Conservation (phyloP, 2,888 invertebrate species). For the Argynnis bischoffii region DNA sequence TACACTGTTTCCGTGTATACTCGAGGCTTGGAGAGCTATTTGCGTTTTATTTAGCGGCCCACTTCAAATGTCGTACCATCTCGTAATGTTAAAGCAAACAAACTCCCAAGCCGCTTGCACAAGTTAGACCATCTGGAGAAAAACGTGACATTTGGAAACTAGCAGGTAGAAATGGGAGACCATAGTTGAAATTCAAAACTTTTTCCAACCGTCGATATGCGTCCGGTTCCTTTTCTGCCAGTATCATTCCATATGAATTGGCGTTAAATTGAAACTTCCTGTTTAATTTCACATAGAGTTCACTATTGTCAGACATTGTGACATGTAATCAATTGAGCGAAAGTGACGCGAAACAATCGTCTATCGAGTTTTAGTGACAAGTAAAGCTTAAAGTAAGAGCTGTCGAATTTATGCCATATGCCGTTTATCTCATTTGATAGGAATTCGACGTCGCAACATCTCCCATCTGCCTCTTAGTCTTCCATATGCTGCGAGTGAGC, state of each 20-base stretch:
- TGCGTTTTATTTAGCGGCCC: constrained; percentile 80
- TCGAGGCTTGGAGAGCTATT: constrained; percentile 65
- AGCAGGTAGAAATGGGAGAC: constrained; percentile 57
- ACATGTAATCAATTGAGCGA: constrained; percentile 77
- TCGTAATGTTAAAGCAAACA: constrained; percentile 80
- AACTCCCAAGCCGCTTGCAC: constrained; percentile 71
- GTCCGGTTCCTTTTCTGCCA: constrained; percentile 60
- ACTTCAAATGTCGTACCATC: constrained; percentile 80
- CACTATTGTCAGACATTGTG: constrained; percentile 67
- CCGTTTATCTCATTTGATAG: constrained; percentile 54
- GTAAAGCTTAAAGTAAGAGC: constrained; percentile 53
- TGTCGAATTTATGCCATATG: constrained; percentile 63
- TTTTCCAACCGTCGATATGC: constrained; percentile 58
- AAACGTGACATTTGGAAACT: constrained; percentile 74
- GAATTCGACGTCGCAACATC: constrained; percentile 47
- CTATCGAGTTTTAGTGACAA: constrained; percentile 71
- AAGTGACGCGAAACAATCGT: constrained; percentile 67
- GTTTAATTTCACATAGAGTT: constrained; percentile 69
- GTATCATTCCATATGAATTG: constrained; percentile 77
- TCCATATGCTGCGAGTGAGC: constrained; percentile 54
- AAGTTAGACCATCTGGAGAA: constrained; percentile 76
- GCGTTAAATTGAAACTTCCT: constrained; percentile 79
- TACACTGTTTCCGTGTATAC: constrained; percentile 62
- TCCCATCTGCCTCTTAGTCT: constrained; percentile 51
- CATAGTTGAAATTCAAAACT: constrained; percentile 63